Evolutionary conservation across 2,888 invertebrate species (phyloP).

Genomic region (Pristionchus japonicus): DNA sequence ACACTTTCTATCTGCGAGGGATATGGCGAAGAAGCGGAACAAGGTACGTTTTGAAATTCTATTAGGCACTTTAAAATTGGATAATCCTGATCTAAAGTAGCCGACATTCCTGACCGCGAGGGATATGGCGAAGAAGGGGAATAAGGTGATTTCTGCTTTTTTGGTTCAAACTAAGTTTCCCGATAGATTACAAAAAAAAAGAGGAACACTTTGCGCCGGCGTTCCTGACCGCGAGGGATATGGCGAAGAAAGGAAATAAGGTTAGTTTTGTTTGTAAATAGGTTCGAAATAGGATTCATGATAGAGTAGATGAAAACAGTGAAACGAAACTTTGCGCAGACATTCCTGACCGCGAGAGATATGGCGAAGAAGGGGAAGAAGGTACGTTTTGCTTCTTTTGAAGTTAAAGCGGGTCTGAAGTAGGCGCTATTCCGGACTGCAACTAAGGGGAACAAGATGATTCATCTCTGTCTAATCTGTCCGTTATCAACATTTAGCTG

Average conservation of each 20-base stretch:
- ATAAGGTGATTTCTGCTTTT: not conserved
- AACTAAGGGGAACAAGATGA: too few species aligned
- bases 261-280: not conserved
- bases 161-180: too few species aligned
- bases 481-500: too few species aligned
- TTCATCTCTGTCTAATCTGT: too few species aligned
- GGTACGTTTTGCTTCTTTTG: not conserved
- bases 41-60: not conserved
- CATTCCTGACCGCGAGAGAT: not conserved
- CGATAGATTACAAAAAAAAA: too few species aligned
- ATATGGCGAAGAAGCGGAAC: not conserved
- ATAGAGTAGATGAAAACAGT: too few species aligned
- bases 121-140: not conserved
- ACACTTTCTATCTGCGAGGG: not conserved
- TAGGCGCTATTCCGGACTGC: too few species aligned
- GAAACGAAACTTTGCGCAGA: too few species aligned
- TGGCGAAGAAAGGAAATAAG: slow-evolving; percentile 9
- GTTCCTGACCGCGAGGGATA: not conserved
- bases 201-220: not conserved
- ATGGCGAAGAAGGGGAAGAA: not conserved
- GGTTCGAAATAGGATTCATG: too few species aligned
- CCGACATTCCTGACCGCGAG: not conserved
- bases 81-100: too few species aligned
- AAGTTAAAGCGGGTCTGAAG: too few species aligned
- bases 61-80: too few species aligned